Evolutionary conservation across 2,113 vertebrate genomes (phyloP).

Genomic region (Apeltes quadracus): DNA sequence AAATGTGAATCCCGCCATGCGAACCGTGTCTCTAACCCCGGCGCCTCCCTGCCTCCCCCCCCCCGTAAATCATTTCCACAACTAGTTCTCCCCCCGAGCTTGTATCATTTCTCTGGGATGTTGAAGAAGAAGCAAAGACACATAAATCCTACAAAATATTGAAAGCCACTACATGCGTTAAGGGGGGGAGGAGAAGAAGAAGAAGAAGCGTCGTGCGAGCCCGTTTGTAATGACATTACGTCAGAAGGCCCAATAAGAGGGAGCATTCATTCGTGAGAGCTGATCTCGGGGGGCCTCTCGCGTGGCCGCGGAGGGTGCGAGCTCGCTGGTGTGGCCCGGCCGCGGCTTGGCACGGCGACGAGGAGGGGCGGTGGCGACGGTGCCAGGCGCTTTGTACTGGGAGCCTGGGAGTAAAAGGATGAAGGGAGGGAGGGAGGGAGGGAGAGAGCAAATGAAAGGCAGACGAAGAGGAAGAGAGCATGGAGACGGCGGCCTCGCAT

Average conservation of each 20-base stretch:
- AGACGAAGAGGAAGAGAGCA: slow-evolving; percentile 42
- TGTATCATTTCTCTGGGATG: slow-evolving; percentile 65
- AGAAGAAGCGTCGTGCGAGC: slow-evolving; percentile 28
- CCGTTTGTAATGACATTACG: slow-evolving; percentile 59
- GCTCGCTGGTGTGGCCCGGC: slow-evolving; percentile 45
- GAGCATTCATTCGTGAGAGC: slow-evolving; percentile 51
- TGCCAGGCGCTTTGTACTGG: slow-evolving; percentile 72
- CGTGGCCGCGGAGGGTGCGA: slow-evolving; percentile 36
- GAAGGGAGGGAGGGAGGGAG: slow-evolving; percentile 5
- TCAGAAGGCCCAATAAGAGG: slow-evolving; percentile 61
- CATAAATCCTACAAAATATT: slow-evolving; percentile 61
- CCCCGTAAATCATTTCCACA: slow-evolving; percentile 67
- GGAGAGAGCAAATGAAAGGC: slow-evolving; percentile 34
- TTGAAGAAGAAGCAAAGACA: slow-evolving; percentile 39
- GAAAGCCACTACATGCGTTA: slow-evolving; percentile 45
- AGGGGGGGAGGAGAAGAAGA: not conserved
- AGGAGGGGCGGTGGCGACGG: slow-evolving; percentile 35
- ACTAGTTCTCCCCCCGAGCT: slow-evolving; percentile 63
- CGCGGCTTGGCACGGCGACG: slow-evolving; percentile 57
- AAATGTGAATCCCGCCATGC: slow-evolving; percentile 72
- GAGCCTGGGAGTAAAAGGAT: slow-evolving; percentile 52
- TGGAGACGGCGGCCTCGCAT: slow-evolving; percentile 52
- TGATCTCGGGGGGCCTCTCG: slow-evolving; percentile 61
- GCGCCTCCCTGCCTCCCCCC: slow-evolving; percentile 44
- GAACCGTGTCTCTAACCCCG: slow-evolving; percentile 72